Evolutionary conservation across 2,888 invertebrate species (phyloP).

Genomic region (Serrognathus titanus): DNA sequence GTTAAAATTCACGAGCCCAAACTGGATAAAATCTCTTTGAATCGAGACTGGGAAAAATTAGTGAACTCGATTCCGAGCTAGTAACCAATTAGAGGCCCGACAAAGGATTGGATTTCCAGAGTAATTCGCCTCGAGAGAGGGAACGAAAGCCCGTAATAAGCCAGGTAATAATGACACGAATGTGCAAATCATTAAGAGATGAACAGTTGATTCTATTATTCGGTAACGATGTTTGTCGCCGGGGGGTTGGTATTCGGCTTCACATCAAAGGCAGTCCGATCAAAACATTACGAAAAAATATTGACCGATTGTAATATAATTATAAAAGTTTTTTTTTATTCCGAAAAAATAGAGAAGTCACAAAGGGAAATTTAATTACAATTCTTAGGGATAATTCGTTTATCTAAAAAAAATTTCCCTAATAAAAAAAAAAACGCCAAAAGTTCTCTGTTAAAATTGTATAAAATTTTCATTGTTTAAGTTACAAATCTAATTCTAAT

Average conservation of each 20-base stretch:
- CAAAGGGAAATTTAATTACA: too few relatives aligned
- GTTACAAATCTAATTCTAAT: too few relatives aligned
- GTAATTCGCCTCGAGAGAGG: background rate
- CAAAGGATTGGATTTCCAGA: slow-evolving; percentile 8
- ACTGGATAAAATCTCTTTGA: background rate
- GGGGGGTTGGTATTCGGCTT: slow-evolving; percentile 32
- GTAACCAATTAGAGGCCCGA: slow-evolving; percentile 12
- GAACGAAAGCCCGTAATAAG: slow-evolving; percentile 5
- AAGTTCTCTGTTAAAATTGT: too few relatives aligned
- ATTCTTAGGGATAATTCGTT: too few relatives aligned
- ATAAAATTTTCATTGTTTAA: too few relatives aligned
- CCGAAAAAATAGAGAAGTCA: too few relatives aligned
- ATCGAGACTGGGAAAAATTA: background rate
- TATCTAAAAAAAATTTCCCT: too few relatives aligned
- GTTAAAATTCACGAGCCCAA: background rate
- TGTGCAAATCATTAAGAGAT: slow-evolving; percentile 39
- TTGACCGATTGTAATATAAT: slow-evolving; percentile 24
- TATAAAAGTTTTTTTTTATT: slow-evolving; percentile 7
- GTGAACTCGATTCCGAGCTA: background rate
- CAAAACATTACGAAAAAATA: slow-evolving; percentile 14
- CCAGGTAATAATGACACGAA: slow-evolving; percentile 32
- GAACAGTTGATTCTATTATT: slow-evolving; percentile 43
- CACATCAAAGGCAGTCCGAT: slow-evolving; percentile 25
- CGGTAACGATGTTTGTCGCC: slow-evolving; percentile 40
- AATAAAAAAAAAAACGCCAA: too few relatives aligned